phyloP scores from a whole-genome alignment of 1,140 invertebrate genomes.

The Drosophila neocordata region DNA sequence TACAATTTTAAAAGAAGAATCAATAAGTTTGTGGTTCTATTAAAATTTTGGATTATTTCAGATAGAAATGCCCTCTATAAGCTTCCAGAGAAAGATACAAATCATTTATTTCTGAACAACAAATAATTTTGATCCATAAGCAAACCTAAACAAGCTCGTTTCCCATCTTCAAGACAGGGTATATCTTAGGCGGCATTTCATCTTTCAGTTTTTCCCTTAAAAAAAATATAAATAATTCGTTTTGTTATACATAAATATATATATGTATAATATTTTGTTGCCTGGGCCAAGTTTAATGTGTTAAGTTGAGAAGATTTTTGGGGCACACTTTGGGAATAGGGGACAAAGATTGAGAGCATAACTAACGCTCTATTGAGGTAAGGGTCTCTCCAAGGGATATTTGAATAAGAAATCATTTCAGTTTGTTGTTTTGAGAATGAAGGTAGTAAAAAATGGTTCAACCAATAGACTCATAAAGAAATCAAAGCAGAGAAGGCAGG shows the following conservation, averaged over 20 bases:
- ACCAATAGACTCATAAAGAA: slow-evolving; percentile 66
- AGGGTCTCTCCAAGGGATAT: slow-evolving; percentile 20
- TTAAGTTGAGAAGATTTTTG: slow-evolving; percentile 27
- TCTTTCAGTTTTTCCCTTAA: background rate
- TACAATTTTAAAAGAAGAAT: no score
- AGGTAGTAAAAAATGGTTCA: slow-evolving; percentile 7
- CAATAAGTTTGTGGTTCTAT: no score
- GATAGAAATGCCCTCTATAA: no score
- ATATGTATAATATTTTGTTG: slow-evolving; percentile 3
- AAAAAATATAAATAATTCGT: slow-evolving; percentile 32
- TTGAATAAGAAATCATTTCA: slow-evolving; percentile 55
- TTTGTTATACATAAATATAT: no score
- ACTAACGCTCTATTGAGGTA: background rate
- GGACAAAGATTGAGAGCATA: background rate
- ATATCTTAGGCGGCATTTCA: background rate
- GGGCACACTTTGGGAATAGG: slow-evolving; percentile 19
- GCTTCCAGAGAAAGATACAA: no score
- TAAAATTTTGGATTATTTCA: no score
- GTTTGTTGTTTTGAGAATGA: background rate
- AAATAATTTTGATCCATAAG: no score
- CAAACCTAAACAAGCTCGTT: no score
- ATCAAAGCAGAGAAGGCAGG: slow-evolving; percentile 54
- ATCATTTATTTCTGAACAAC: no score
- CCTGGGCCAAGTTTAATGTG: slow-evolving; percentile 23
- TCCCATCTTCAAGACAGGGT: background rate